Evolutionary conservation across 2,113 vertebrate genomes (phyloP).

Genomic region (Telmatochromis bifrenatus): DNA sequence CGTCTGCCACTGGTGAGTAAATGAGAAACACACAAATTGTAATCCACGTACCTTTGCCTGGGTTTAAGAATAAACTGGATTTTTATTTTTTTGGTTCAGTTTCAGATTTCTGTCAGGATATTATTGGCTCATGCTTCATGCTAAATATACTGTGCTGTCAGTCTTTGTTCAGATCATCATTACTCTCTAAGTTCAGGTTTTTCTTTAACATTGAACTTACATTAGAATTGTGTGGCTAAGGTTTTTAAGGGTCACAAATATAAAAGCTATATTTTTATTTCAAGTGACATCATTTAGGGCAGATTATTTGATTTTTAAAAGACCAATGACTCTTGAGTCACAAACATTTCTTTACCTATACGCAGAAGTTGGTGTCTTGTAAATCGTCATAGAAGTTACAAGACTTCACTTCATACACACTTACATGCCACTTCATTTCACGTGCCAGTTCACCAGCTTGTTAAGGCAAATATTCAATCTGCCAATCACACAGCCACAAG

Average conservation of each 20-base stretch:
- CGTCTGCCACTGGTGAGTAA: not conserved
- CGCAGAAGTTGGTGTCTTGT: not conserved
- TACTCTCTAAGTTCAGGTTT: not conserved
- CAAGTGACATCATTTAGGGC: not conserved
- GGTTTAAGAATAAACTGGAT: not conserved
- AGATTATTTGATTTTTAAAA: rapidly evolving
- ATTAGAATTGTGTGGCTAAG: not conserved
- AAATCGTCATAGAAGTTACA: not conserved
- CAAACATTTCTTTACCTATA: not conserved
- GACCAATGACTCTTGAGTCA: not conserved
- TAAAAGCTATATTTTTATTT: not conserved
- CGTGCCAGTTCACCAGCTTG: not conserved
- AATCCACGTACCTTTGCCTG: not conserved
- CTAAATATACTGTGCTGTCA: not conserved
- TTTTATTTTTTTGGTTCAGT: not conserved
- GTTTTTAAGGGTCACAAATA: not conserved
- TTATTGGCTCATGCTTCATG: not conserved
- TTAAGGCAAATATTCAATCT: not conserved
- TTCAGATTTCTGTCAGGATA: not conserved
- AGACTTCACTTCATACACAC: not conserved
- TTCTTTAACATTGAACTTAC: not conserved
- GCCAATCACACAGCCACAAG: not conserved
- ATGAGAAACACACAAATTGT: not conserved
- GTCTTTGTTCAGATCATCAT: not conserved
- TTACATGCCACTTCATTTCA: not conserved